phyloP scores from a whole-genome alignment of 1,140 invertebrate genomes.

The Trachelipus rathkii region DNA sequence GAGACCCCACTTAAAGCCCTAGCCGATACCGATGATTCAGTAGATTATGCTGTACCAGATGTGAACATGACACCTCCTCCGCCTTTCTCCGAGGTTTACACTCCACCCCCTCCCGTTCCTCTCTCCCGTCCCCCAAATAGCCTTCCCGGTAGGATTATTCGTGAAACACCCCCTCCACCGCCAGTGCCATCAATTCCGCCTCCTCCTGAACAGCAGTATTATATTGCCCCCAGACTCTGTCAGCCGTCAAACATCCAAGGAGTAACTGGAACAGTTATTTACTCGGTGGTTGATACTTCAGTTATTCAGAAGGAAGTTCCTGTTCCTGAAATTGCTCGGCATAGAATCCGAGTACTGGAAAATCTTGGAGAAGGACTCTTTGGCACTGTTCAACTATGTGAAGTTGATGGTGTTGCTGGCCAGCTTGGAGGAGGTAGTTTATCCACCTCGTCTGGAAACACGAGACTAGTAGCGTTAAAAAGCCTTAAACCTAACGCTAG shows the following conservation, averaged over 20 bases:
- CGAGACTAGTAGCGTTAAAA: conserved; percentile 53
- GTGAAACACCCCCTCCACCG: conserved; percentile 45
- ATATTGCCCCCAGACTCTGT: conserved; percentile 50
- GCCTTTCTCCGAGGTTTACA: conserved; percentile 57
- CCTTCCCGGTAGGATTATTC: conserved; percentile 25
- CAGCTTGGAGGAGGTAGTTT: conserved; percentile 59
- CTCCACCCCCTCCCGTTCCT: conserved; percentile 46
- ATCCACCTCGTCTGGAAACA: conserved; percentile 49
- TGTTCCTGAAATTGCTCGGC: conserved; percentile 67
- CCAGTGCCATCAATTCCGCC: conserved; percentile 49
- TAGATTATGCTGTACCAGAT: conserved; percentile 41
- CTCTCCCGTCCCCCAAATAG: conserved; percentile 40
- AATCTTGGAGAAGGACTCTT: conserved; percentile 74
- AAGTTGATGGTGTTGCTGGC: conserved; percentile 45
- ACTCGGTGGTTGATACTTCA: conserved; percentile 51
- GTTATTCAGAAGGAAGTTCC: conserved; percentile 38
- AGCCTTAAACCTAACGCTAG: conserved; percentile 52
- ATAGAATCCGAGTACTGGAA: conserved; percentile 69
- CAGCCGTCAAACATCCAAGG: conserved; percentile 56
- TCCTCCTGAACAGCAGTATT: conserved; percentile 34
- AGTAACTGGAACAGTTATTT: conserved; percentile 54
- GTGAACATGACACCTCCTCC: conserved; percentile 55
- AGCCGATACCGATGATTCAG: conserved; percentile 41
- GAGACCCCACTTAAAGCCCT: conserved; percentile 57
- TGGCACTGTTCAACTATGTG: conserved; percentile 60